Percentiles rank a stretch among this genome's conserved stretches.
These are phyloP conservation scores for Amphimedon queenslandica DNA, from an alignment of 37 sponge, comb jelly and placozoan species.

Conservation along the genomic window DNA sequence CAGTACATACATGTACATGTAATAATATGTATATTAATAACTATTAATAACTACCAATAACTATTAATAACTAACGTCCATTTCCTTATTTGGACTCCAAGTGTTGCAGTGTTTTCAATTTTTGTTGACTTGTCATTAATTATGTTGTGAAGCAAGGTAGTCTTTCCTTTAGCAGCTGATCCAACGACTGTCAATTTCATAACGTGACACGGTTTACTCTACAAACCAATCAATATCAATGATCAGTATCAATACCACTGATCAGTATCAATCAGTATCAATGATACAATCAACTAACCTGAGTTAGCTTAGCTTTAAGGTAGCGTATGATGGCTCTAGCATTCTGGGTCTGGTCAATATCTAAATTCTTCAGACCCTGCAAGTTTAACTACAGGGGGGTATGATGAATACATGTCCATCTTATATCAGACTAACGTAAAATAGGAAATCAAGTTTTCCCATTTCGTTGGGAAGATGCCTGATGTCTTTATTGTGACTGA, in stretches of 20 bases:
- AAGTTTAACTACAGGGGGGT: constrained; percentile 29
- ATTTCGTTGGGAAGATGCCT: constrained; percentile 71
- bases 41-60: neutral
- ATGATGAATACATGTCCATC: neutral
- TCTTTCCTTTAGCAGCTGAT: constrained; percentile 72
- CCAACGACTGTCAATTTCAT: constrained; percentile 91
- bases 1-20: constrained; percentile 1
- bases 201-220: constrained; percentile 63
- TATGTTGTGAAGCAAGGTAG: constrained; percentile 65
- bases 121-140: neutral
- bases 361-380: constrained; percentile 47
- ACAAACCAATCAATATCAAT: constrained; percentile 1
- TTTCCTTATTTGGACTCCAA: constrained; percentile 70
- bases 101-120: constrained; percentile 51
- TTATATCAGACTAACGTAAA: constrained; percentile 23
- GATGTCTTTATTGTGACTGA: constrained; percentile 68
- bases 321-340: constrained; percentile 40
- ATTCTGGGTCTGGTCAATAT: constrained; percentile 34
- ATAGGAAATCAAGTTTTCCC: constrained; percentile 67
- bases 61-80: constrained; percentile 32
- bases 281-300: neutral
- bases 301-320: constrained; percentile 38
- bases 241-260: too few species aligned
- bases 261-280: too few species aligned
- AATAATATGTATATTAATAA: too few species aligned